These are phyloP conservation scores for Zaprionus davidi DNA, from an alignment of 1,140 invertebrate genomes.

Conservation along the genomic window DNA sequence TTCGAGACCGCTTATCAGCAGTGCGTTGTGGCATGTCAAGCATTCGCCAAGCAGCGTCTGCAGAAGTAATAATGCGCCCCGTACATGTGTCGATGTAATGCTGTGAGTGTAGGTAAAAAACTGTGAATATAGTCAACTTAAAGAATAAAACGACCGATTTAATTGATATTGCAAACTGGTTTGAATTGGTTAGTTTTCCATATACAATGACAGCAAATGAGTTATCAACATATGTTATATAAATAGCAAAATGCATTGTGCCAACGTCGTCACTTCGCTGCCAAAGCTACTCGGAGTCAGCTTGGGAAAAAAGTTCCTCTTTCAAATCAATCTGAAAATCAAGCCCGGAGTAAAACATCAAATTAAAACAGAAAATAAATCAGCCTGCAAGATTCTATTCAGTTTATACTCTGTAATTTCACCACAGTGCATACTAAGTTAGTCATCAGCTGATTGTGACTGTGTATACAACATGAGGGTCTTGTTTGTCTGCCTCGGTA, in stretches of 20 bases:
- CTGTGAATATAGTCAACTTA: slow-evolving; percentile 32
- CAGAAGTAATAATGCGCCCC: slow-evolving; percentile 38
- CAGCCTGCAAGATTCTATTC: neutral
- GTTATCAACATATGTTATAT: neutral
- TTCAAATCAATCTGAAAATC: neutral
- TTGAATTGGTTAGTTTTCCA: neutral
- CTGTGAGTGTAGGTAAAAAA: slow-evolving; percentile 17
- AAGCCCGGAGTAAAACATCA: neutral
- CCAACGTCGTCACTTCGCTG: neutral
- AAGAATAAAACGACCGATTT: neutral
- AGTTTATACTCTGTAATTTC: neutral
- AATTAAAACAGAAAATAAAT: neutral
- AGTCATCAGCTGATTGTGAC: slow-evolving; percentile 22
- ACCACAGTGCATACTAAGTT: slow-evolving; percentile 8
- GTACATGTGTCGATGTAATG: slow-evolving; percentile 18
- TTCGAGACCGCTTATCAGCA: slow-evolving; percentile 91
- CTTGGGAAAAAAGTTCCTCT: neutral
- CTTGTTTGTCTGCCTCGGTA: slow-evolving; percentile 80
- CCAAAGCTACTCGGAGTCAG: neutral
- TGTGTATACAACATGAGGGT: slow-evolving; percentile 54
- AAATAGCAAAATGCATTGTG: neutral
- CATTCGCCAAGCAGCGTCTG: slow-evolving; percentile 86
- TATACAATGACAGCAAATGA: neutral
- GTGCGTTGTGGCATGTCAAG: slow-evolving; percentile 88
- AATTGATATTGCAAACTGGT: neutral